phyloP scores from a whole-genome alignment of 2,113 vertebrate genomes.

The Lophura nycthemera region DNA sequence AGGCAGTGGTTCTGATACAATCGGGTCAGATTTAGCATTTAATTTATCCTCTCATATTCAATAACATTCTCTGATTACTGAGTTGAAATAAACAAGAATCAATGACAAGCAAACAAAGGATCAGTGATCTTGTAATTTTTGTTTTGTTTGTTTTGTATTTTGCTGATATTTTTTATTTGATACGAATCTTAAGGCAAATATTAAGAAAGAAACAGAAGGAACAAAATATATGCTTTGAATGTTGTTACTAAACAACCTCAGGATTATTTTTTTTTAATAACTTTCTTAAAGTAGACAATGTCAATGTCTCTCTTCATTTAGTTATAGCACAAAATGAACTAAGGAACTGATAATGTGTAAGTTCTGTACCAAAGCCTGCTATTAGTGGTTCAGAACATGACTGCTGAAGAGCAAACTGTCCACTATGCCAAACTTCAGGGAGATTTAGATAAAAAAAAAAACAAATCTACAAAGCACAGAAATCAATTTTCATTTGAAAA shows the following conservation, averaged over 20 bases:
- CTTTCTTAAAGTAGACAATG: not conserved
- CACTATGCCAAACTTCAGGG: not conserved
- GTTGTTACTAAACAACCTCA: not conserved
- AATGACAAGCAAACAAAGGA: not conserved
- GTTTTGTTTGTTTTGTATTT: too few species aligned
- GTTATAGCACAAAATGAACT: not conserved
- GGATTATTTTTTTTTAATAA: not conserved
- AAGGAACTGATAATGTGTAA: not conserved
- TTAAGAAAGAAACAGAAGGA: not conserved
- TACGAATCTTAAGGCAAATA: not conserved
- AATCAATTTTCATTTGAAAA: not conserved
- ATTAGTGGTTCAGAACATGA: not conserved
- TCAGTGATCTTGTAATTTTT: not conserved
- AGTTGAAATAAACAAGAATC: not conserved
- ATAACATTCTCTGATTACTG: not conserved
- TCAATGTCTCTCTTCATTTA: not conserved
- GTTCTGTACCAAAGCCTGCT: not conserved
- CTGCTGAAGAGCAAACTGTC: not conserved
- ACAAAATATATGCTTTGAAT: not conserved
- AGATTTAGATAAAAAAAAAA: not conserved
- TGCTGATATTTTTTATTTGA: not conserved
- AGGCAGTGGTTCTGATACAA: not conserved
- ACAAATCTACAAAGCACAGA: not conserved
- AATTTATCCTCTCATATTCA: slow-evolving; percentile 17
- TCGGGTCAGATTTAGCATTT: not conserved